Evolutionary conservation across 1,140 invertebrate genomes (phyloP), one percentile per base, ranked within the genome.

Genomic region (Pemphigus obesinymphae): DNA sequence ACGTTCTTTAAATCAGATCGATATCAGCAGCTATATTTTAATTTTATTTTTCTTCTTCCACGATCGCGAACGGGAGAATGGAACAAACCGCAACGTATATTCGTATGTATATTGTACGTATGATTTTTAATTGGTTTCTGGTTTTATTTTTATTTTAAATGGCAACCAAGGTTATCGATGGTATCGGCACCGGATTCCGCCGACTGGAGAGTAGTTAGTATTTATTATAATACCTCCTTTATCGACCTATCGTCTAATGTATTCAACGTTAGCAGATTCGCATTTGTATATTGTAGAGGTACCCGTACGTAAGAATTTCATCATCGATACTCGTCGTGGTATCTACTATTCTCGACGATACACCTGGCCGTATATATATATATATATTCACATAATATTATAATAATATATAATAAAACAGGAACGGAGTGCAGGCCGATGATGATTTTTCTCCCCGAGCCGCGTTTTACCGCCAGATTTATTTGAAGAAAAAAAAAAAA

Each of bases 51-150:
- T 73, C 50, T 45, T 45, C 13, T 6, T 72, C 23, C 6, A 23
- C 7, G 26, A 29, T 20, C 34, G 7, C 55, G 55, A 20, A 15
- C 66, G 34, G 13, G 11, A 15, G 40, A 45, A 29, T 2, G 66
- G 1, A 40, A 70, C 40, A 29, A 26, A 58, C 23, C 23, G 11
- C 53, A 58, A 26, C 53, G 7, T 11, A 11, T 55, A 55, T 26
- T 45, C 4, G 37, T 40, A 55, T 55, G 29, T 61, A 34, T 45
- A 45, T 45, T 45, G 43, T 5, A 45, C 43, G 43, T 63, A 63
- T 20, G 58, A 34, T 73, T 80, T 80, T 80, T 80, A 80, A 80
- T 80, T 80, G 76, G 76, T 63, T 63, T 80, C 53, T 80, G 76
- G 26, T 80, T 80, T 63, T 63, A 3, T 58, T 15, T 34, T n/a